Evolutionary conservation across 2,888 invertebrate genomes (phyloP), one percentile per base, ranked within the genome.

Genomic region (Acronicta psi): DNA sequence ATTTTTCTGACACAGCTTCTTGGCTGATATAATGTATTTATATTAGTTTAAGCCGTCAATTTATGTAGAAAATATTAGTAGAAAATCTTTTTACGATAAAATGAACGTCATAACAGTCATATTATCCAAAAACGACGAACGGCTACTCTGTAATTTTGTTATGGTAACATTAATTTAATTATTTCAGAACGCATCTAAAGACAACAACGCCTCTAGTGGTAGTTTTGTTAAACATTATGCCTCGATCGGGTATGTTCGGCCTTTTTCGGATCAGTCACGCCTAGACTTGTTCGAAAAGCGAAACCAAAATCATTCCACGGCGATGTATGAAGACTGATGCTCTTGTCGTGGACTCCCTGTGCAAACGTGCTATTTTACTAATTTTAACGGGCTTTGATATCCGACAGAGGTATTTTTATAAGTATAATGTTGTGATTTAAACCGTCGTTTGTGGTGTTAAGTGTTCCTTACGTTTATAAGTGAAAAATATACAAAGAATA

Each of bases 281-380:
- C 93, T 93, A 93, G 92, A 93, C 92, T 92, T 91, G 93, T 92
- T 92, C 92, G 88, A 89, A 91, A 93, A 93, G 90, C 91, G 93
- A 93, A 93, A 91, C 90, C 83, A 82, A 87, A 87, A 80, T 93
- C 93, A 93, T 93, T 94, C 91, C 92, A 91, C 90, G 91, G 91
- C 92, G 90, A 93, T 91, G 91, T 89, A 87, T 89, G 88, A 89
- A 91, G 90, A 92, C 91, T 93, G 93, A 93, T 90, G 90, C 93
- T 91, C 92, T 90, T 91, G 90, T 92, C 92, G 92, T 90, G 90
- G 84, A 89, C 84, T 87, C 63, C 80, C 84, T 81, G 90, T 92
- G 86, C 82, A 87, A 89, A 87, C 90, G 92, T 90, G 89, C 85
- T 88, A 88, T 87, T 89, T 88, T 89, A 87, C 80, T 88, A 79